Evolutionary conservation across 2,113 vertebrate species (phyloP).

Genomic region (Vulpes vulpes): DNA sequence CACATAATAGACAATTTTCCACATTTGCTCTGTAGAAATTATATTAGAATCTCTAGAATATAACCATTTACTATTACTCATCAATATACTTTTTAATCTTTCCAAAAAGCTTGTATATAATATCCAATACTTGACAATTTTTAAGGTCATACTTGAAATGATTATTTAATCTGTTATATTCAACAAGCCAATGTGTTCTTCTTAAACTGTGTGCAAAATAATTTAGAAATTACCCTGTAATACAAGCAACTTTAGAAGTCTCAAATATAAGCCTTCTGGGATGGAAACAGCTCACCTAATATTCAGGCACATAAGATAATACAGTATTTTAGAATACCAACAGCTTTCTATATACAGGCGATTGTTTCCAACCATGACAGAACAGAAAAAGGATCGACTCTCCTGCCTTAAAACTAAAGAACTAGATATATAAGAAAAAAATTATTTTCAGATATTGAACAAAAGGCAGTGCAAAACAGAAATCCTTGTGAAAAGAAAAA

Average conservation of each 20-base stretch:
- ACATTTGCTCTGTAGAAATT: background rate
- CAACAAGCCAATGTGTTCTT: background rate
- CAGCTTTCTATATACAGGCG: background rate
- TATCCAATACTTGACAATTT: background rate
- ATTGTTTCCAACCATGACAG: background rate
- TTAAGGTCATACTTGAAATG: background rate
- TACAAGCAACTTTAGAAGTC: conserved; percentile 22
- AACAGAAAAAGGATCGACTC: background rate
- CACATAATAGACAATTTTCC: background rate
- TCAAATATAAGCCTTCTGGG: conserved; percentile 23
- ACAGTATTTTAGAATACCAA: conserved; percentile 31
- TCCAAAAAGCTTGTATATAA: background rate
- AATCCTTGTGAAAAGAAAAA: background rate
- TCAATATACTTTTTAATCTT: conserved; percentile 34
- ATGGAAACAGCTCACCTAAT: conserved; percentile 1
- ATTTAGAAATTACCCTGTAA: conserved; percentile 37
- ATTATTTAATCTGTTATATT: conserved; percentile 59
- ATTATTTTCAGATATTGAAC: conserved; percentile 26
- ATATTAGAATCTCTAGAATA: conserved; percentile 11
- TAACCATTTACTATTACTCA: conserved; percentile 33
- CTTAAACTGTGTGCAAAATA: conserved; percentile 1
- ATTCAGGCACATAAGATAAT: background rate
- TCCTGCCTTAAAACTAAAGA: conserved; percentile 39
- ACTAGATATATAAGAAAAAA: background rate
- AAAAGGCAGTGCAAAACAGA: background rate